Evolutionary conservation across 2,888 invertebrate genomes (phyloP), one percentile per base, ranked within the genome.

Genomic region (Eupithecia tripunctaria): DNA sequence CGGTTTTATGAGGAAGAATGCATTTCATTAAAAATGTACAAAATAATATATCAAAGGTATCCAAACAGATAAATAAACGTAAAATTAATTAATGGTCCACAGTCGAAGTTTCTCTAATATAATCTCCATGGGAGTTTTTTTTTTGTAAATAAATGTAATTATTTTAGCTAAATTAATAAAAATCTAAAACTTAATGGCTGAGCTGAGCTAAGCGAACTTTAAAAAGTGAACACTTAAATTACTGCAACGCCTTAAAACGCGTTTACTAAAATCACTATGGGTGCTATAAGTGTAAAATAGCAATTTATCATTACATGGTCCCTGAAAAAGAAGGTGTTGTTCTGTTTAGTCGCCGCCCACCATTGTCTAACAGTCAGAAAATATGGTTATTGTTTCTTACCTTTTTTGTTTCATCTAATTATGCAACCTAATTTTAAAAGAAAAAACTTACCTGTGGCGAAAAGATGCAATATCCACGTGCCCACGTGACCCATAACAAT

Each of bases 301-400:
- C 74, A 41, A 70, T 74, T 80, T 77, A 76, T 69, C 68, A 74
- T 77, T 78, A 76, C 75, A 70, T 78, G 78, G 74, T 76, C 78
- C 77, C 72, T 76, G 80, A 81, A 74, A 51, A 85, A 85, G 91
- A 89, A 92, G 92, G 92, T 91, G 92, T 91, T 90, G 92, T 89
- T 92, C 91, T 89, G 84, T 88, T 89, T 88, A 82, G 92, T 88
- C 88, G 83, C 88, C 92, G 92, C 92, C 92, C 91, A 91, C 91
- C 84, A 79, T 80, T 80, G 81, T 82, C 82, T 64, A 38, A 64
- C 38, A 60, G 32, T 29, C 25, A 10, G 51, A 68, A 73, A 68
- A 68, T 21, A 59, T 41, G 14, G 68, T 59, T 68, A 38, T 56
- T n/a, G 27, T 70, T 51, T 70, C 15, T 27, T 8, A 60, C 10